Evolutionary conservation across 2,888 invertebrate species (phyloP), one percentile per base, ranked within the genome.

Genomic region (Lathronympha strigana): DNA sequence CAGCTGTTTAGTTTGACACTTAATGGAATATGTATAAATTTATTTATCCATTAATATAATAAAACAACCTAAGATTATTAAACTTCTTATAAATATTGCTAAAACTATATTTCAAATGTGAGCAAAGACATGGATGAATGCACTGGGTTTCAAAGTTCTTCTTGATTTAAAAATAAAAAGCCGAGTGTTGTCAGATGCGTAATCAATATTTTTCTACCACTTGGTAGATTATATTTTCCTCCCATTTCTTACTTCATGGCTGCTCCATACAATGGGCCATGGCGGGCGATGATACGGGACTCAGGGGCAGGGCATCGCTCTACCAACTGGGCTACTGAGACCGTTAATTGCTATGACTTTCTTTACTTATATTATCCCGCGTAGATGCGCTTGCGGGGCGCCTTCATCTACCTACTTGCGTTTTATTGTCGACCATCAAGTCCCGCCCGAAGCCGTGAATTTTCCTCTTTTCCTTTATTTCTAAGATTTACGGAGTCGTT

Each of bases 201-300:
- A 55, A 66, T 61, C 61, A 66, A 66, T 66, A 66, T 60, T 23
- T 28, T 54, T 38, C 60, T 66, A 60, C 64, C 53, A 47, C 38
- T 60, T 54, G 21, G 64, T 21, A 47, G 23, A 47, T 21, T 13
- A 21, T 47, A 21, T 25, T n/a, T 47, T 40, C 17, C 15, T 11
- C 11, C 1, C 13, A 36, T 36, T 36, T 36, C 4, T 36, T 11
- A n/a, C n/a, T n/a, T n/a, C n/a, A n/a, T n/a, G n/a, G n/a, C n/a
- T n/a, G n/a, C n/a, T n/a, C n/a, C n/a, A n/a, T n/a, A n/a, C n/a
- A n/a, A n/a, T n/a, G n/a, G n/a, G n/a, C n/a, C n/a, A n/a, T n/a
- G n/a, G n/a, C n/a, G n/a, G n/a, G n/a, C n/a, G n/a, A n/a, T n/a
- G n/a, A n/a, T n/a, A n/a, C n/a, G n/a, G n/a, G n/a, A n/a, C n/a